These are phyloP conservation scores for Microctonus hyperodae DNA, from an alignment of 2,888 invertebrate genomes.

Conservation along the genomic window DNA sequence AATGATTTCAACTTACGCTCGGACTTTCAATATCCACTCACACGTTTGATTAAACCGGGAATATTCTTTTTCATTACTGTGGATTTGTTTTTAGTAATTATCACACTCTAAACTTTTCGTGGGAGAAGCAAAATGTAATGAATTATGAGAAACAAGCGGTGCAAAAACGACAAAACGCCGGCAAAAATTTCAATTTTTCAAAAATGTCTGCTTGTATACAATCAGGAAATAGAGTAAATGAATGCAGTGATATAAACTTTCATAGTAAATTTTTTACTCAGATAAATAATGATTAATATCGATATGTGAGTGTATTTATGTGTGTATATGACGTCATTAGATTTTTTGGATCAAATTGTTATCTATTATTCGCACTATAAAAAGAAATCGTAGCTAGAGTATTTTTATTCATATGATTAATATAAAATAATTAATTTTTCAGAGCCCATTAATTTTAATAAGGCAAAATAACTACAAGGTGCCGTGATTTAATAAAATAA, in stretches of 20 bases:
- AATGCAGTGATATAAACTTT: constrained; percentile 23
- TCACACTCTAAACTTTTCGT: not conserved
- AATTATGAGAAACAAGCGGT: not conserved
- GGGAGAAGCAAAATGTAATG: not conserved
- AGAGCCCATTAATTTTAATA: not conserved
- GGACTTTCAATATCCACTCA: not conserved
- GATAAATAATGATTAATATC: constrained; percentile 27
- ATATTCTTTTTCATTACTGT: not conserved
- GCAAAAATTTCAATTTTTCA: not conserved
- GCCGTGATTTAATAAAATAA: constrained; percentile 5
- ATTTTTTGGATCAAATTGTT: not conserved
- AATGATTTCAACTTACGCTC: constrained; percentile 1
- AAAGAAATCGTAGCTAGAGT: not conserved
- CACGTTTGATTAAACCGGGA: not conserved
- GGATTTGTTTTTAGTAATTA: not conserved
- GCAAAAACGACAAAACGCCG: not conserved
- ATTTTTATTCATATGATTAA: not conserved
- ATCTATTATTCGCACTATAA: not conserved
- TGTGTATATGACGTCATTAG: not conserved
- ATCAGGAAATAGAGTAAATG: not conserved
- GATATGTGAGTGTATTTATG: constrained; percentile 29
- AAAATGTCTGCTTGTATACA: not conserved
- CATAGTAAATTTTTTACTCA: constrained; percentile 5
- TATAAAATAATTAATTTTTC: not conserved
- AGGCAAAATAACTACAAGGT: not conserved